Base-by-base conservation (phyloP, 2,113 vertebrate species). In the Embiotoca jacksoni region DNA sequence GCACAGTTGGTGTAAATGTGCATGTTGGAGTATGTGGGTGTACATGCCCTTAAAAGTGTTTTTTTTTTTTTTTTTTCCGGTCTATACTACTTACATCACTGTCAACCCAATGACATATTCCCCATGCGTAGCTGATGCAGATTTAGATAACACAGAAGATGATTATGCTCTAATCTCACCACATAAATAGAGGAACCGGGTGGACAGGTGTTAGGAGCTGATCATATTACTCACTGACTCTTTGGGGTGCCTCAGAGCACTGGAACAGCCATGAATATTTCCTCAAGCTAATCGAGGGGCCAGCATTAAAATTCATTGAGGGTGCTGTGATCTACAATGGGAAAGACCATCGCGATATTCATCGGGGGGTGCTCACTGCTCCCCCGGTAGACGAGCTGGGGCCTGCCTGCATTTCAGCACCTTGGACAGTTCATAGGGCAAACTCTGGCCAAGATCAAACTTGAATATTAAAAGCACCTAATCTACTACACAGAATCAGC, bases 241-340 rank as follows among this genome's bases (percentile, higher is more conserved):
- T 84, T 85, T 84, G 79, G 86, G 76, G 63, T 75, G 78, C 62
- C 78, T 81, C 68, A 70, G 59, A 87, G 81, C 78, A 78, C 82
- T 46, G 80, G 36, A 83, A 86, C 68, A 78, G 52, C 65, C 49
- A 70, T 88, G 88, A 90, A 90, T 90, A 92, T 84, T 86, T 90
- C 86, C 82, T 89, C 76, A 59, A 88, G 69, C 78, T 88, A 88
- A 91, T 88, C 73, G 33, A 82, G 64, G 78, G 83, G 81, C 73
- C 69, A 64, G 33, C 83, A 87, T 92, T 87, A 90, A 92, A 88
- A 90, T 90, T 88, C 87, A 83, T 76, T 3, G 62, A 75, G 55
- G 66, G 67, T 73, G 61, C 81, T 47, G 59, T 81, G 78, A 91
- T 89, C 90, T 91, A 88, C 68, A 79, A 70, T 75, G 72, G 76